Conservation (phyloP, 2,113 vertebrate species). For the Notothenia rossii region DNA sequence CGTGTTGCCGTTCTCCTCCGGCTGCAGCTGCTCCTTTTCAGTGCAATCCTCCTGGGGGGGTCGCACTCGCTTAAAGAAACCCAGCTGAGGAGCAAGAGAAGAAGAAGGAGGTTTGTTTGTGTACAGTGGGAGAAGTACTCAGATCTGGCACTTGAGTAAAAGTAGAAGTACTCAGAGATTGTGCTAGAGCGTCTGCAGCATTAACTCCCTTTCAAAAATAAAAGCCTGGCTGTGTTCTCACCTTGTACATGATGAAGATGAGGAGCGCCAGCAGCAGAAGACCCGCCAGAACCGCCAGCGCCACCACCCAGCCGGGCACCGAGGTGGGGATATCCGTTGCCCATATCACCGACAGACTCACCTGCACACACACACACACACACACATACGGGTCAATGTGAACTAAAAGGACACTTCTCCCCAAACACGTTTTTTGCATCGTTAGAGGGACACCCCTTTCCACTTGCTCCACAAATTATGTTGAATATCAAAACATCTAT, state of each 20-base stretch:
- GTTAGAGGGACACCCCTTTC: too few relatives aligned
- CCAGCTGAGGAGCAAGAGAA: constrained; percentile 83
- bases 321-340: constrained; percentile 85
- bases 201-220: too few relatives aligned
- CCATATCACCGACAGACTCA: constrained; percentile 93
- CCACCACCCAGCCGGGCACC: constrained; percentile 95
- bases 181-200: too few relatives aligned
- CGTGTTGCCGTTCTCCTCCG: constrained; percentile 94
- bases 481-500: too few relatives aligned
- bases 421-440: too few relatives aligned
- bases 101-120: background rate
- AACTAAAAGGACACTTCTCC: too few relatives aligned
- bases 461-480: too few relatives aligned
- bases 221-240: constrained; percentile 67
- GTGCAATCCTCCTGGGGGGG: constrained; percentile 93
- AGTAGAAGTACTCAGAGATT: too few relatives aligned
- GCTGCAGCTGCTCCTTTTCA: constrained; percentile 96
- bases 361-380: constrained; percentile 78
- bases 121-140: background rate
- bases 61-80: constrained; percentile 97
- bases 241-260: constrained; percentile 98
- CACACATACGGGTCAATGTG: background rate
- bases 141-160: background rate
- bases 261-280: constrained; percentile 93
- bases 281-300: constrained; percentile 93